A percentile compares a stretch with the other conserved stretches of the same genome.
phyloP scores from a whole-genome alignment of 1,140 invertebrate genomes.

The Lethrus apterus region DNA sequence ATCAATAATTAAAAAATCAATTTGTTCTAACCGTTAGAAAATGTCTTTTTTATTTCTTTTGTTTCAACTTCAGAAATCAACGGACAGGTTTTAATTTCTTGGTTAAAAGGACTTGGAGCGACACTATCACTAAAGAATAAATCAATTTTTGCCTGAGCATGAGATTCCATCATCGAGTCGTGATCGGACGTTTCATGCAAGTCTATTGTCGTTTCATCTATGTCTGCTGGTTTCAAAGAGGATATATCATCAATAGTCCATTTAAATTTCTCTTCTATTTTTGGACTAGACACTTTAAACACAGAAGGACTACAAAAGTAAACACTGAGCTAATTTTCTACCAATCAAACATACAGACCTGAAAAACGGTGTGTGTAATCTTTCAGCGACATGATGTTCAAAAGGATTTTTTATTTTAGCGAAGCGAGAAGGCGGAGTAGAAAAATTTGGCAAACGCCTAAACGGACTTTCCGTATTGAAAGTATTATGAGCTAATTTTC shows the following conservation, averaged over 20 bases:
- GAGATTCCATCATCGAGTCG: conserved; percentile 26
- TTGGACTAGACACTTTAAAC: conserved; percentile 33
- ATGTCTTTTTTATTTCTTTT: conserved; percentile 10
- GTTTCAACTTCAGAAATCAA: conserved; percentile 22
- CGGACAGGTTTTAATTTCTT: conserved; percentile 18
- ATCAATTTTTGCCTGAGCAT: conserved; percentile 36
- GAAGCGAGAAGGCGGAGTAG: conserved; percentile 32
- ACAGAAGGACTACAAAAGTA: conserved; percentile 32
- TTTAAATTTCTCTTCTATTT: conserved; percentile 33
- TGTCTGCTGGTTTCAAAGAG: conserved; percentile 35
- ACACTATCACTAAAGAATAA: conserved; percentile 36
- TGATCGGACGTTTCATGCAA: conserved; percentile 30
- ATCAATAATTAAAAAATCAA: conserved; percentile 7
- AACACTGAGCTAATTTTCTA: conserved; percentile 9
- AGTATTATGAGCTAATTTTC: conserved; percentile 9
- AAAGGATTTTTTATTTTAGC: conserved; percentile 36
- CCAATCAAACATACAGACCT: conserved; percentile 27
- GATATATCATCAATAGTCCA: conserved; percentile 40
- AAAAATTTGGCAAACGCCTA: conserved; percentile 24
- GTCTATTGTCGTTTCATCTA: conserved; percentile 32
- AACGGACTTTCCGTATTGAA: conserved; percentile 28
- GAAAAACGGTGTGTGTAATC: conserved; percentile 33
- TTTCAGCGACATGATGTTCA: conserved; percentile 31
- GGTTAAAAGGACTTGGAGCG: conserved; percentile 35
- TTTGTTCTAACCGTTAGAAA: conserved; percentile 15